phyloP scores from a whole-genome alignment of 2,888 invertebrate species.

The Stenolophus ochropezus region DNA sequence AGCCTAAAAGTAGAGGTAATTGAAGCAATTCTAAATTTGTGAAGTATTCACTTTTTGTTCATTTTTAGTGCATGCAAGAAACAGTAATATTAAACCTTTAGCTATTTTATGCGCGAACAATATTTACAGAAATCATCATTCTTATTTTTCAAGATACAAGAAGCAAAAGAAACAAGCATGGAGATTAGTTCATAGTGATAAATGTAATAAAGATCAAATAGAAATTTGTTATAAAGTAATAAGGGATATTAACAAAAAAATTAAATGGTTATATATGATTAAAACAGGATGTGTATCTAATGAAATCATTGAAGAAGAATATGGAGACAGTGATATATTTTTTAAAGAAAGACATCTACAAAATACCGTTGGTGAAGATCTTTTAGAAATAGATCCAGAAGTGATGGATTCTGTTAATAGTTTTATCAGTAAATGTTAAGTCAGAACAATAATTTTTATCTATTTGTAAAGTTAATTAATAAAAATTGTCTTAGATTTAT shows the following conservation, averaged over 20 bases:
- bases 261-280: constrained; percentile 68
- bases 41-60: background rate
- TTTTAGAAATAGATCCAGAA: constrained; percentile 61
- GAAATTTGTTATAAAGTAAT: constrained; percentile 67
- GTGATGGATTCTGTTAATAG: constrained; percentile 46
- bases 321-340: constrained; percentile 68
- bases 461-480: too few species aligned
- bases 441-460: background rate
- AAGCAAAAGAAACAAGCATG: constrained; percentile 68
- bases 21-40: background rate
- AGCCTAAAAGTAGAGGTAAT: constrained; percentile 31
- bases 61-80: constrained; percentile 59
- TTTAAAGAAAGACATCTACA: constrained; percentile 67
- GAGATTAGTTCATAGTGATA: constrained; percentile 68
- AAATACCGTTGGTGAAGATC: constrained; percentile 65
- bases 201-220: constrained; percentile 62
- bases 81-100: constrained; percentile 63
- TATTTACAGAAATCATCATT: constrained; percentile 67
- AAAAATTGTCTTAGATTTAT: too few species aligned
- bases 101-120: constrained; percentile 68
- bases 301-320: constrained; percentile 68
- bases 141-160: constrained; percentile 67
- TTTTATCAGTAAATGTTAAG: constrained; percentile 47
- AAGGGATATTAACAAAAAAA: constrained; percentile 69
- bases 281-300: constrained; percentile 68